These are phyloP conservation scores for Anolis carolinensis DNA, from an alignment of 2,113 vertebrate species.

Conservation along the genomic window DNA sequence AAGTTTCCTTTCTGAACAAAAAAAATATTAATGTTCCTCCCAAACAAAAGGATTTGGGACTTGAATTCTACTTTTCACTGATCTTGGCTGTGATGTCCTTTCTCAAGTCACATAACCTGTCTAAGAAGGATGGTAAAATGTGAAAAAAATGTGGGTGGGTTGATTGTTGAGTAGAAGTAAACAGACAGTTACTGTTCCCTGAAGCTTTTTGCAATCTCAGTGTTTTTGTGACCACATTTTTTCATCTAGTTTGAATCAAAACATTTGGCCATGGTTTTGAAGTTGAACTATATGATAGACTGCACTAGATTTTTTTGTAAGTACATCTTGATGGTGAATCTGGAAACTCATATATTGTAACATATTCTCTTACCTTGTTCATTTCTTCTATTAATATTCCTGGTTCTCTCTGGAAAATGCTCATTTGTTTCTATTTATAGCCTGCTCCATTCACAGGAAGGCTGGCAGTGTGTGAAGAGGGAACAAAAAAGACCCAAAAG, in stretches of 20 bases:
- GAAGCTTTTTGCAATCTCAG: background rate
- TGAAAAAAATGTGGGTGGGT: background rate
- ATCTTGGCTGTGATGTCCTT: background rate
- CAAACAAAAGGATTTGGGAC: too few species aligned
- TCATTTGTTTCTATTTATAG: slow-evolving; percentile 1
- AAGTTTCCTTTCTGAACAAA: too few species aligned
- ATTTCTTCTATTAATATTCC: background rate
- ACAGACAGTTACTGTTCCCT: background rate
- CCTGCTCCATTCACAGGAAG: background rate
- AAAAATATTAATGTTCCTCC: too few species aligned
- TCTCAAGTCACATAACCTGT: background rate
- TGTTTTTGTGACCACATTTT: background rate
- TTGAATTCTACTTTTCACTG: background rate
- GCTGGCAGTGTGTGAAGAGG: background rate
- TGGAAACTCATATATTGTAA: background rate
- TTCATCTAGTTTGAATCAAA: background rate
- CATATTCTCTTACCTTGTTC: background rate
- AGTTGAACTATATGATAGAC: background rate
- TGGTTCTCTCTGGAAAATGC: background rate
- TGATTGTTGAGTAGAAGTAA: background rate
- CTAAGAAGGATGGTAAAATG: background rate
- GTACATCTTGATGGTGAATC: background rate
- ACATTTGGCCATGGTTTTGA: background rate
- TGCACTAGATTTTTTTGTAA: background rate
- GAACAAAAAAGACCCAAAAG: background rate